These are phyloP conservation scores for Acleris sparsana DNA, from an alignment of 2,888 invertebrate species.

Conservation along the genomic window DNA sequence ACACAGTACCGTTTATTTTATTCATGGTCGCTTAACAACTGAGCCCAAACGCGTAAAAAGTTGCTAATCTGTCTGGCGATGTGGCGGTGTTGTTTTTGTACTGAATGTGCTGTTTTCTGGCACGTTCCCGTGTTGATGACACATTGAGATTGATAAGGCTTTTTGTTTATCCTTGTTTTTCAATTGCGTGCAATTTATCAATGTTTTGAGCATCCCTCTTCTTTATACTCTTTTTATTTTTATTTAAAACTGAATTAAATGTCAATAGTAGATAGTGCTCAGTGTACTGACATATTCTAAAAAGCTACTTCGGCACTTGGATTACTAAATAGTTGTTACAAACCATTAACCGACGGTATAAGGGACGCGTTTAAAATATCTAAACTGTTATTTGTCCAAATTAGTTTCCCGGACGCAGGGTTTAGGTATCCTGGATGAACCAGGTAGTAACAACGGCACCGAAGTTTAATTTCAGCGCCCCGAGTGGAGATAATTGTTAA, in stretches of 20 bases:
- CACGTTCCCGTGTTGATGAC: conserved; percentile 5
- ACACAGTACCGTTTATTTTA: conserved; percentile 28
- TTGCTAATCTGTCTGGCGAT: conserved; percentile 29
- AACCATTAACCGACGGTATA: background rate
- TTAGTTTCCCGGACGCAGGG: background rate
- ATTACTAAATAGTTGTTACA: too few species aligned
- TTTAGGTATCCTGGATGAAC: conserved; percentile 18
- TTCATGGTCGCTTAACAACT: conserved; percentile 19
- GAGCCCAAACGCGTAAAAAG: conserved; percentile 26
- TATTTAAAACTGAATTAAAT: too few species aligned
- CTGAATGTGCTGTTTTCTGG: conserved; percentile 8
- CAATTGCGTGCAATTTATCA: background rate
- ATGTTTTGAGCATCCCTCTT: background rate
- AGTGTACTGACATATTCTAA: too few species aligned
- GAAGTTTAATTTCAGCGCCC: conserved; percentile 13
- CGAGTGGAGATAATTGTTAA: conserved; percentile 17
- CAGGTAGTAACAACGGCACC: conserved; percentile 12
- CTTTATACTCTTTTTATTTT: too few species aligned
- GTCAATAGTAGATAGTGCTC: too few species aligned
- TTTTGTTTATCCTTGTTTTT: background rate
- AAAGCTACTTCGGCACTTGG: too few species aligned
- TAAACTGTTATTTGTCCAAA: background rate
- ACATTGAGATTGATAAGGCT: conserved; percentile 27
- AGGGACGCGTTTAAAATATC: conserved; percentile 5
- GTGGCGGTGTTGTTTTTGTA: conserved; percentile 17